Base-by-base conservation (phyloP, 53 echinoderm and acorn worm species). In the Antedon mediterranea region DNA sequence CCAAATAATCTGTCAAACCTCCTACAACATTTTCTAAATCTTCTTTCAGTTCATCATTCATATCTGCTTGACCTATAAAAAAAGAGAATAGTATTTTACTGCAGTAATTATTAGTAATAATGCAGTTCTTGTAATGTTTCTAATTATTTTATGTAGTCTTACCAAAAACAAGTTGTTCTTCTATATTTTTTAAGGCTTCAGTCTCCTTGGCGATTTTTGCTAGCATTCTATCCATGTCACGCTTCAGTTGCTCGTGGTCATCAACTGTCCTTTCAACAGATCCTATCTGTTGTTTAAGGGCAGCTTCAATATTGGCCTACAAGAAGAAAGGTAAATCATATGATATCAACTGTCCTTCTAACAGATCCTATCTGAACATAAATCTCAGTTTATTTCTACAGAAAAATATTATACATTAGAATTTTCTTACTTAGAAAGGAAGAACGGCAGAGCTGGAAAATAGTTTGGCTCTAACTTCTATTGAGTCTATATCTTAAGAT, bases 11-110 rank as follows among this genome's bases (percentile, higher is more conserved):
- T 11, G 92, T 95, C 77, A 95, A 80, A 0, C 87, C 87, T 75
- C 82, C 82, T 34, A 92, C 73, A 34, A 90, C 86, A 71, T 80
- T 84, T 80, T 95, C 87, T 32, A 95, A 85, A 78, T 95, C 97
- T 0, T 81, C 80, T 30, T 90, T 92, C 82, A 95, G 78, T 29
- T 85, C 87, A 32, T 95, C 86, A 71, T 92, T 95, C 33, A 87
- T 72, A 28, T 87, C 86, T 18, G 83, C 87, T 89, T 95, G 85
- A 29, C 89, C 97, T 95, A 31, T 5, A 28, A 11, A 37, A 37
- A 37, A 37, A 37, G 37, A 37, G 11, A 4, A 37, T 4, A 6
- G 37, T 4, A 37, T 37, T 4, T 11, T 37, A 37, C 4, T 37
- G 37, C 37, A 37, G 37, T 11, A 37, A 11, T 37, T 37, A 37